Percentiles rank a stretch among this genome's conserved stretches.
These are phyloP conservation scores for Bibio marci DNA, from an alignment of 2,888 invertebrate genomes.

Conservation along the genomic window DNA sequence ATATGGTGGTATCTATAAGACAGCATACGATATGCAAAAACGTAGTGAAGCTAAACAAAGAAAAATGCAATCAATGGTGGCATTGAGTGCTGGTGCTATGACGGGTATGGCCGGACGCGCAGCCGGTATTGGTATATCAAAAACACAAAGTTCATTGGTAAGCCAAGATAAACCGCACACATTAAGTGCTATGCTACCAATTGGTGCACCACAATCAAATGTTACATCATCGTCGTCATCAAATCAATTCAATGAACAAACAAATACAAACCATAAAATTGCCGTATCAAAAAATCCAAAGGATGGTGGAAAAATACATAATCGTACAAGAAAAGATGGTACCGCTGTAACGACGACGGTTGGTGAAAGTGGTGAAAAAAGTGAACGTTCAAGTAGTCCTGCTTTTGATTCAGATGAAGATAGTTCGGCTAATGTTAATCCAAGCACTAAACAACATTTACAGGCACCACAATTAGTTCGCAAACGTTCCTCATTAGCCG, in stretches of 20 bases:
- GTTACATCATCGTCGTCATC: conserved; percentile 16
- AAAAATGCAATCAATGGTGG: conserved; percentile 91
- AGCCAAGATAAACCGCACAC: conserved; percentile 47
- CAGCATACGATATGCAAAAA: conserved; percentile 93
- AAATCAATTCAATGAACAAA: conserved; percentile 14
- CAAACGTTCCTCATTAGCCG: conserved; percentile 26
- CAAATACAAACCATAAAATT: conserved; percentile 10
- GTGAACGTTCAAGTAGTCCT: conserved; percentile 77
- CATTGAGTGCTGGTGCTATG: conserved; percentile 77
- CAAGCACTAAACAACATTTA: conserved; percentile 19
- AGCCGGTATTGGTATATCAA: conserved; percentile 70
- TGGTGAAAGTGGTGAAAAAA: conserved; percentile 41
- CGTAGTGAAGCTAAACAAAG: conserved; percentile 92
- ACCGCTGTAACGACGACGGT: conserved; percentile 13
- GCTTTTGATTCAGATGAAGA: conserved; percentile 94
- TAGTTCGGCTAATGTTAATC: conserved; percentile 42
- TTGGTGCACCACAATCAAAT: conserved; percentile 9
- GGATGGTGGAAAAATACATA: conserved; percentile 32
- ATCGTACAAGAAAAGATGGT: conserved; percentile 16
- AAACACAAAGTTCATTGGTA: conserved; percentile 49
- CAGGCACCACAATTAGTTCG: conserved; percentile 21
- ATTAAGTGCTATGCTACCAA: not conserved
- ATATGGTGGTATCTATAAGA: conserved; percentile 94
- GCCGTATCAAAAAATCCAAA: conserved; percentile 17
- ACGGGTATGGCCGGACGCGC: conserved; percentile 78